A percentile compares a stretch with the other conserved stretches of the same genome.
These are phyloP conservation scores for Drosophila ustulata DNA, from an alignment of 2,888 invertebrate species.

Conservation along the genomic window DNA sequence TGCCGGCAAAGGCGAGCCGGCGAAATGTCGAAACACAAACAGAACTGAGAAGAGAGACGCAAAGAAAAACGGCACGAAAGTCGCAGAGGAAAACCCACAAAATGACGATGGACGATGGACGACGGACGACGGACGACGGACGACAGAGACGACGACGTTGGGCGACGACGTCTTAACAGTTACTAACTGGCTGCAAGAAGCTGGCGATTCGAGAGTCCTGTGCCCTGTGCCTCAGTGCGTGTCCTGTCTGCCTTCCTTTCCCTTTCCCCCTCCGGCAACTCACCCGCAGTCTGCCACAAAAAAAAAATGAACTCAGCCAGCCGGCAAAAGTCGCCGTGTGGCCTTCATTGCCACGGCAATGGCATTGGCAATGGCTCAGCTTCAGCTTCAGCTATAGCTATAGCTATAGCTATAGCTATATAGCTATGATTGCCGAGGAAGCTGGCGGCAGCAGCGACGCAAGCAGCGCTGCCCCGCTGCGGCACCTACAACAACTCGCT, in stretches of 20 bases:
- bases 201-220: conserved; percentile 64
- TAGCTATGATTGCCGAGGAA: conserved; percentile 3
- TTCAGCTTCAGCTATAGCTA: too few species aligned
- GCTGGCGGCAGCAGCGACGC: conserved; percentile 19
- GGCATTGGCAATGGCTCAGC: conserved; percentile 17
- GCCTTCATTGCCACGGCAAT: conserved; percentile 64
- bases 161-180: conserved; percentile 82
- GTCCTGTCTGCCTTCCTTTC: not conserved
- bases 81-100: conserved; percentile 28
- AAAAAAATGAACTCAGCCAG: conserved; percentile 58
- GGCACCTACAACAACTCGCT: not conserved
- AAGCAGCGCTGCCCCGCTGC: conserved; percentile 19
- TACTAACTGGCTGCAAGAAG: conserved; percentile 79
- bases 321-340: conserved; percentile 76
- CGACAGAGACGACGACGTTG: conserved; percentile 51
- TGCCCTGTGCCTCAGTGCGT: not conserved
- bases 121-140: conserved; percentile 70
- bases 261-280: not conserved
- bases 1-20: conserved; percentile 40
- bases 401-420: conserved; percentile 2
- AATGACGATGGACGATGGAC: conserved; percentile 46
- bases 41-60: conserved; percentile 16
- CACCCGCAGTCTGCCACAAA: conserved; percentile 6
- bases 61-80: conserved; percentile 7
- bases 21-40: conserved; percentile 48